Base-by-base conservation (phyloP, 2,888 invertebrate genomes). In the Euclidia mi region DNA sequence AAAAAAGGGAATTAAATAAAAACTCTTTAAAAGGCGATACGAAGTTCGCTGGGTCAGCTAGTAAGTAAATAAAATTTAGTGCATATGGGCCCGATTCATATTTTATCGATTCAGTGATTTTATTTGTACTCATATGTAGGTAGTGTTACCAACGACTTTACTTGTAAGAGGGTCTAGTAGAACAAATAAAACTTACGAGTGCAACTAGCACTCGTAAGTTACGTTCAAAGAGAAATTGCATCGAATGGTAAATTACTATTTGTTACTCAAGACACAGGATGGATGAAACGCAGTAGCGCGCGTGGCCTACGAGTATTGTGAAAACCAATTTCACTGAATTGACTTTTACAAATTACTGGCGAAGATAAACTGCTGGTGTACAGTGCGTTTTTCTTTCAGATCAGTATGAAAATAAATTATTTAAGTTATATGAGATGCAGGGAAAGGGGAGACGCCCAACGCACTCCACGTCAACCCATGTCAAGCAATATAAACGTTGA, bases 401-500 rank as follows among this genome's bases (percentile, higher is more conserved):
- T 49, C 53, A 41, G 40, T 56, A 37, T 42, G 48, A 45, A 66
- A 61, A 60, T 64, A 66, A 71, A 70, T 70, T 47, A 69, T 65
- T 60, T 51, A 60, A 56, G 58, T 65, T 62, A 52, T 53, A 52
- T 53, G 44, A 65, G 57, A 55, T 59, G 60, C 34, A 52, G 29
- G 45, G 41, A 70, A 68, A 68, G 43, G 51, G 46, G 50, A 25
- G 1, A 46, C 52, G 53, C 32, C 10, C 37, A n/a, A n/a, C n/a
- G 28, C 35, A 48, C 50, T 50, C 17, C 47, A 57, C 68, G 75
- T 79, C 79, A 73, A 81, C 81, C 80, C 79, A 57, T 61, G 70
- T 81, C 81, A 79, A 75, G 68, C 53, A 60, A 66, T 61, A 60
- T 73, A 62, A 58, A 73, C 65, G 56, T 71, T 71, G 55, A 69